A percentile compares a stretch with the other conserved stretches of the same genome.
phyloP scores from a whole-genome alignment of 2,797 vertebrate species.

The Melopsittacus undulatus region DNA sequence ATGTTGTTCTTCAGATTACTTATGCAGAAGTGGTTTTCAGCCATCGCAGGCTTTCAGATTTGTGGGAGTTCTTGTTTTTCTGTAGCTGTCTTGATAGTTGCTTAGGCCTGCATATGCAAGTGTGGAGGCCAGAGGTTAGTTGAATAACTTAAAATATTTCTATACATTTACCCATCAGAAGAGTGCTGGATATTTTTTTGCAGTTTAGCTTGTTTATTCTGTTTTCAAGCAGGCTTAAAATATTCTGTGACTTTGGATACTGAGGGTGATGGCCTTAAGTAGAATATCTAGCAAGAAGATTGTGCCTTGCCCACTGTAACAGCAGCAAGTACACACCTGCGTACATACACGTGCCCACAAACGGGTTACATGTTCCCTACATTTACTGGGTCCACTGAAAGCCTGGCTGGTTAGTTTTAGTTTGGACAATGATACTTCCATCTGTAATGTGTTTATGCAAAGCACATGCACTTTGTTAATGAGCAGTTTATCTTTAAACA shows the following conservation, averaged over 20 bases:
- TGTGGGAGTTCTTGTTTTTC: not conserved
- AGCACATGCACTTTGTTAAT: not conserved
- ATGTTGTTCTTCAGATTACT: not conserved
- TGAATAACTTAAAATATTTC: not conserved
- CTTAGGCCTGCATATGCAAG: not conserved
- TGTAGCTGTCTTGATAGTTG: not conserved
- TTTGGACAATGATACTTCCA: not conserved
- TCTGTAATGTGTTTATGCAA: not conserved
- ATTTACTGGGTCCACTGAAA: not conserved
- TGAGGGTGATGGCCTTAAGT: not conserved
- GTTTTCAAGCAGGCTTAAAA: not conserved
- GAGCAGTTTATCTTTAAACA: not conserved
- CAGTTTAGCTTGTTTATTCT: not conserved
- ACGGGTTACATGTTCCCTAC: not conserved
- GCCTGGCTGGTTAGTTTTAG: not conserved
- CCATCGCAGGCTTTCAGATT: not conserved
- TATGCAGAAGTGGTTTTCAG: not conserved
- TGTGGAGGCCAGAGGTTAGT: not conserved
- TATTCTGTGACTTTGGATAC: not conserved
- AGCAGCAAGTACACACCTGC: accelerated
- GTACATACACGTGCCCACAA: accelerated
- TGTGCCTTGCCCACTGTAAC: not conserved
- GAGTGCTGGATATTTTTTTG: not conserved
- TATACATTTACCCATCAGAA: not conserved
- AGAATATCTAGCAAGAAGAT: not conserved